These are phyloP conservation scores for Liodrosophila aerea DNA, from an alignment of 2,888 invertebrate species.

Conservation along the genomic window DNA sequence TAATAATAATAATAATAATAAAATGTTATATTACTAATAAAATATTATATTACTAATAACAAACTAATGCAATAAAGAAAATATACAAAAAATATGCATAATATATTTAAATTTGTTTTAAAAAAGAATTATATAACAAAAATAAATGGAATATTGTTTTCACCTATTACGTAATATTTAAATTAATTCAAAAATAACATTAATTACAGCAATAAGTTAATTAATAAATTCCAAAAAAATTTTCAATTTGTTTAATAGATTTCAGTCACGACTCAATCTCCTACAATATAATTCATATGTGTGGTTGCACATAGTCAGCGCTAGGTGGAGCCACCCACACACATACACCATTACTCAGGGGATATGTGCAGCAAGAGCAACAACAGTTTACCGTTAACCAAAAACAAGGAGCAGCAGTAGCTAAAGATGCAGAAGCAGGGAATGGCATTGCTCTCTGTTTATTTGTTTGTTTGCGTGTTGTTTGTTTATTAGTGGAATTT, in stretches of 20 bases:
- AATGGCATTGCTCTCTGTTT: conserved; percentile 45
- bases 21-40: no score
- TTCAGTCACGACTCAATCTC: conserved; percentile 13
- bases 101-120: neutral
- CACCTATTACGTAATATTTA: no score
- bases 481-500: conserved; percentile 75
- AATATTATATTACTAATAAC: no score
- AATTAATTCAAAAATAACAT: no score
- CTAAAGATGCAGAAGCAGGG: conserved; percentile 8
- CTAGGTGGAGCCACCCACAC: conserved; percentile 33
- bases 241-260: neutral
- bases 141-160: no score
- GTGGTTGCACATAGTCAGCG: conserved; percentile 42
- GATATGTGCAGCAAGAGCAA: neutral
- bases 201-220: neutral
- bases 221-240: neutral
- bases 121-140: neutral
- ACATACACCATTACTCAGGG: no score
- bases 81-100: neutral
- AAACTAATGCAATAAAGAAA: no score
- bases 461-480: conserved; percentile 60
- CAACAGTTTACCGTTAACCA: neutral
- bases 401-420: neutral
- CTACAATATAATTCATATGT: conserved; percentile 6
- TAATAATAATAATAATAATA: neutral